Evolutionary conservation across 1,140 invertebrate species (phyloP), one percentile per base, ranked within the genome.

Genomic region (Diachasma alloeum): DNA sequence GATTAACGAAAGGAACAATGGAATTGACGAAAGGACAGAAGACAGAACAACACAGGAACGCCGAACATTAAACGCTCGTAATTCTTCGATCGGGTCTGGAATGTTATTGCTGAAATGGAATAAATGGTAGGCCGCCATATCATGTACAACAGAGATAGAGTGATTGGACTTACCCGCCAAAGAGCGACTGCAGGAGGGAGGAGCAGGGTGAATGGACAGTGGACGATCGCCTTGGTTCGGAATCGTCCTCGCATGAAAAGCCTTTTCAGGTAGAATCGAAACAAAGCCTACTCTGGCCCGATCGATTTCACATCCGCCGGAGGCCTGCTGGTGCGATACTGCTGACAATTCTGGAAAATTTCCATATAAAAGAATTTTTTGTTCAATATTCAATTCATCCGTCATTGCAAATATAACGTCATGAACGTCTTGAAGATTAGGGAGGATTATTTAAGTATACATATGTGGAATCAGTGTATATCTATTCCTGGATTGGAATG

Each of bases 51-150:
- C 31, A 48, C 26, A 37, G 26, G 56, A 9, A 22, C 37, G 53
- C 26, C 15, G 19, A 44, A 39, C 36, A 72, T 70, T 37, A 76
- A 77, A 31, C 48, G 48, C 44, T 24, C 78, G 22, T 78, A 69
- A 78, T 80, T 78, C 22, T 78, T 31, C n/a, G 46, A 72, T 42
- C 10, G 6, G 26, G 9, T 75, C 71, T 69, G 59, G 31, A 42
- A 13, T 37, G 44, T 48, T 66, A 31, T 26, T 15, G 68, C 68
- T 42, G 63, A 44, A 26, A 63, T 2, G 11, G 11, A 17, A 17
- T 19, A 10, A 66, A 71, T 48, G 11, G 24, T 24, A 24, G 69
- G 24, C 26, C 44, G 37, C 37, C 24, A 56, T 31, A 75, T 69
- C 70, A 70, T 15, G 11, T 42, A 36, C n/a, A 63, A 66, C 13